phyloP scores from a whole-genome alignment of 2,113 vertebrate genomes.

The Candoia aspera region DNA sequence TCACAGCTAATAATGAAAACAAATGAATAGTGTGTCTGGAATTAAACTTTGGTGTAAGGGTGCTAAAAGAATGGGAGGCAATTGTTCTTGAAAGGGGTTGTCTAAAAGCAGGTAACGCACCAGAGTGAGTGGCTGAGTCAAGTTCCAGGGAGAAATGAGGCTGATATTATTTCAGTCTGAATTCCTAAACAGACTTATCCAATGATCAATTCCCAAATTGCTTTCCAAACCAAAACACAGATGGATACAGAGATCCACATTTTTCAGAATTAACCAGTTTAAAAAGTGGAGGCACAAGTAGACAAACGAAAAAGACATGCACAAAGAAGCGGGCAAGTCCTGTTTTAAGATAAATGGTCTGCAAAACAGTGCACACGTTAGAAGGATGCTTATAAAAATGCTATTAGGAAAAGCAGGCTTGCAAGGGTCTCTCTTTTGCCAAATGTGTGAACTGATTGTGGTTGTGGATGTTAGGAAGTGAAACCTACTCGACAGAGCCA shows the following conservation, averaged over 20 bases:
- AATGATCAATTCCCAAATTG: background rate
- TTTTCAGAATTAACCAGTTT: background rate
- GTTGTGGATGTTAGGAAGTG: too few relatives aligned
- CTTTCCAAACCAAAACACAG: background rate
- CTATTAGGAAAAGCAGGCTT: background rate
- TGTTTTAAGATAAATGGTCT: background rate
- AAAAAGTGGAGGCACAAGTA: background rate
- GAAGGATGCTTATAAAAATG: background rate
- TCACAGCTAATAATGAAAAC: conserved; percentile 33
- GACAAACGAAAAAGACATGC: background rate
- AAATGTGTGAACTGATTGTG: too few relatives aligned
- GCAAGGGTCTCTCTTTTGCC: too few relatives aligned
- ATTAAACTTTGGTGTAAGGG: conserved; percentile 14
- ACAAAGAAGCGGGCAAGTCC: background rate
- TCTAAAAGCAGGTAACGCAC: background rate
- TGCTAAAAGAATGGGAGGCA: background rate
- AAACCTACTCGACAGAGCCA: too few relatives aligned
- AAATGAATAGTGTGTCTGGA: conserved; percentile 13
- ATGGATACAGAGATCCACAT: background rate
- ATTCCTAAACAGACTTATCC: background rate
- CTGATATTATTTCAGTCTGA: background rate
- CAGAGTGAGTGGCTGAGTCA: background rate
- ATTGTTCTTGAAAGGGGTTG: conserved; percentile 10
- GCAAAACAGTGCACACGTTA: background rate
- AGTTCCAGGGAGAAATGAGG: background rate